Conservation (phyloP, 2,888 invertebrate species). For the Thymelicus sylvestris region DNA sequence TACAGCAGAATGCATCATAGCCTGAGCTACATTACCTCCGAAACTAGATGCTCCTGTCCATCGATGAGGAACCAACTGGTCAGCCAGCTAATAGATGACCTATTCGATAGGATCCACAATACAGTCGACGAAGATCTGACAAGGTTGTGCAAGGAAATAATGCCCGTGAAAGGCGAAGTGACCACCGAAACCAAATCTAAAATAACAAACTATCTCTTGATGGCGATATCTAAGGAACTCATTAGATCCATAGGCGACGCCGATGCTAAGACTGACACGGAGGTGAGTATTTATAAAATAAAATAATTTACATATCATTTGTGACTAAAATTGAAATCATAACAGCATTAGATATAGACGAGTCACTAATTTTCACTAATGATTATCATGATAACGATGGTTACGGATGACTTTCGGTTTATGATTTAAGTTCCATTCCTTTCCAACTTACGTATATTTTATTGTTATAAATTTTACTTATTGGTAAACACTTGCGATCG, state of each 20-base stretch:
- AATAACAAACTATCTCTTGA: constrained; percentile 80
- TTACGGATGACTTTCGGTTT: constrained; percentile 48
- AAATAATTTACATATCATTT: constrained; percentile 46
- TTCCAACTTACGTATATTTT: no score
- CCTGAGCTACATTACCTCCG: constrained; percentile 76
- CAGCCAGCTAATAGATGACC: constrained; percentile 76
- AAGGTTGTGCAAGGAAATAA: constrained; percentile 71
- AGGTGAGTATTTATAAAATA: constrained; percentile 67
- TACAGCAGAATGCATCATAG: constrained; percentile 79
- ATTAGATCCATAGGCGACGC: constrained; percentile 81
- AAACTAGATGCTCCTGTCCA: constrained; percentile 75
- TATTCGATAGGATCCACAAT: constrained; percentile 77
- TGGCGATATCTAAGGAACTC: constrained; percentile 82
- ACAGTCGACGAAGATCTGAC: constrained; percentile 72
- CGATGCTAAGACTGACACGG: constrained; percentile 81
- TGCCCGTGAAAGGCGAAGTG: constrained; percentile 61
- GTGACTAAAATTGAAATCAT: constrained; percentile 64
- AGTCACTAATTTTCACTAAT: constrained; percentile 53
- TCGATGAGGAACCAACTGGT: constrained; percentile 77
- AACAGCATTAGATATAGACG: constrained; percentile 56
- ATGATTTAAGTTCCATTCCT: background rate
- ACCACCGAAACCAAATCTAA: constrained; percentile 77
- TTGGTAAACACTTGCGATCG: no score
- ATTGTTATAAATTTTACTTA: no score
- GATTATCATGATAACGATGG: constrained; percentile 53